Percentiles rank a stretch among this genome's conserved stretches.
Evolutionary conservation across 2,888 invertebrate genomes (phyloP).

Genomic region (Machimus rusticus): DNA sequence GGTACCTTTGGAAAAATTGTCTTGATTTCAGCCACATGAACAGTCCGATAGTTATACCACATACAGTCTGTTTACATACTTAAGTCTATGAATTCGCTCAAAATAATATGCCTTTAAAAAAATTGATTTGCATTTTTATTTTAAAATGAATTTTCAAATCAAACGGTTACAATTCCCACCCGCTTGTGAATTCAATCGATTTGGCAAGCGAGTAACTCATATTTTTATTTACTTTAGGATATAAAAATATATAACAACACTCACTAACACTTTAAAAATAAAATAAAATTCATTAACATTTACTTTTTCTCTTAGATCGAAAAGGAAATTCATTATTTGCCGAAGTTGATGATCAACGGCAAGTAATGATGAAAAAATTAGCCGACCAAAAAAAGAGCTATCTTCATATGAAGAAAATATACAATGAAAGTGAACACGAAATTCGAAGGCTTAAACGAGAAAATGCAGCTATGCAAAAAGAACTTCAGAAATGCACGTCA

Average conservation of each 20-base stretch:
- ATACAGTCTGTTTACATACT: no score
- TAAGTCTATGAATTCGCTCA: no score
- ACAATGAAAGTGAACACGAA: constrained; percentile 58
- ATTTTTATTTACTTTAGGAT: no score
- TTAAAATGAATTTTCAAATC: no score
- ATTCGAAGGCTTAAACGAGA: constrained; percentile 60
- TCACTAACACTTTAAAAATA: neutral
- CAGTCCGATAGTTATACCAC: no score
- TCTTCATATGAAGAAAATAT: constrained; percentile 62
- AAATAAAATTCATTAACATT: neutral
- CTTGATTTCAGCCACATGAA: no score
- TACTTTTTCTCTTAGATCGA: constrained; percentile 61
- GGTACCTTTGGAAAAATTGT: no score
- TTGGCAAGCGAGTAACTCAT: no score
- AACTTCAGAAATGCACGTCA: constrained; percentile 58
- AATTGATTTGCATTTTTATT: no score
- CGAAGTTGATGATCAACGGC: constrained; percentile 72
- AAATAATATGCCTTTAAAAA: no score
- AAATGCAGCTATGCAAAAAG: constrained; percentile 60
- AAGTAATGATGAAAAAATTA: constrained; percentile 69
- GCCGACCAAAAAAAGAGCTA: constrained; percentile 69
- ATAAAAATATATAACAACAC: neutral
- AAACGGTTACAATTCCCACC: no score
- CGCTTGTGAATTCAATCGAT: no score
- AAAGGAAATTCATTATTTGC: constrained; percentile 73